Evolutionary conservation across 2,797 vertebrate genomes (phyloP).

Genomic region (Xiphophorus birchmanni): DNA sequence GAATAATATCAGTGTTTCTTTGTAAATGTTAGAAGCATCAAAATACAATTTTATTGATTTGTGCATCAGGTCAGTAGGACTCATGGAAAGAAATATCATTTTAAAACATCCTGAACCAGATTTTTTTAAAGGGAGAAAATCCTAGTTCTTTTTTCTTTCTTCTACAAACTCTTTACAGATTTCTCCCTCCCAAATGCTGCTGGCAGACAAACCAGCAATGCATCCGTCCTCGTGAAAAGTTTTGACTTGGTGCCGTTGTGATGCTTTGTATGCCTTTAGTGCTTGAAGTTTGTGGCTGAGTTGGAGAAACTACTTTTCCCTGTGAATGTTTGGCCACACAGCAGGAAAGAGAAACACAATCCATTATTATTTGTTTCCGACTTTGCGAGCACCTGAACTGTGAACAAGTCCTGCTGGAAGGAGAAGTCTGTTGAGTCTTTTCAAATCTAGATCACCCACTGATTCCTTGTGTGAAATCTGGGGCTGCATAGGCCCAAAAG

Average conservation of each 20-base stretch:
- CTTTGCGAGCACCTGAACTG: constrained; percentile 5
- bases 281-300: neutral
- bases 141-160: neutral
- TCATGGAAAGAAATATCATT: neutral
- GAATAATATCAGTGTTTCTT: neutral
- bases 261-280: neutral
- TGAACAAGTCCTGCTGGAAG: neutral
- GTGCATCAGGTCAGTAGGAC: neutral
- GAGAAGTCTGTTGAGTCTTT: neutral
- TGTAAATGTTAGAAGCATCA: neutral
- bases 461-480: neutral
- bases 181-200: constrained; percentile 13
- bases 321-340: neutral
- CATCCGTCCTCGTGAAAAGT: constrained; percentile 3
- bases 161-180: constrained; percentile 11
- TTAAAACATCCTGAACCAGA: neutral
- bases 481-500: neutral
- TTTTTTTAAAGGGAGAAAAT: neutral
- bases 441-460: neutral
- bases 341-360: neutral
- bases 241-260: constrained; percentile 9
- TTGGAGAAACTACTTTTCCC: neutral
- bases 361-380: constrained; percentile 1
- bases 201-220: constrained; percentile 30
- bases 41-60: neutral